Percentiles rank a stretch among this genome's conserved stretches.
Evolutionary conservation across 1,140 invertebrate genomes (phyloP).

Genomic region (Drosophila erecta): DNA sequence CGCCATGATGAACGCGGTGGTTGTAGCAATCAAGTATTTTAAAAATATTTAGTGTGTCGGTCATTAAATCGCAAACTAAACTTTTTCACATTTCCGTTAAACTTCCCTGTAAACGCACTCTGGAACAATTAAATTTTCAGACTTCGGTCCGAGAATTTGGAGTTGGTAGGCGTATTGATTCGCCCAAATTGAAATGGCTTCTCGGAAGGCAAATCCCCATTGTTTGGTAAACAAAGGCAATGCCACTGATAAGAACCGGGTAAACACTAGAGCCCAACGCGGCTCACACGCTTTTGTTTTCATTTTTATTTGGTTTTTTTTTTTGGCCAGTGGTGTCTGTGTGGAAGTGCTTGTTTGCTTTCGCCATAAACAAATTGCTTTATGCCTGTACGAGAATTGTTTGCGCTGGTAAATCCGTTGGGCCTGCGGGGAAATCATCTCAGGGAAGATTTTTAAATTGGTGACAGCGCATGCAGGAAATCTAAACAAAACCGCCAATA

Average conservation of each 20-base stretch:
- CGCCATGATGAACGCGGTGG: too few species aligned
- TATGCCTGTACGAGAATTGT: slow-evolving; percentile 23
- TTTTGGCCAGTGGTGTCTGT: slow-evolving; percentile 5
- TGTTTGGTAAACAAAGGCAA: slow-evolving; percentile 36
- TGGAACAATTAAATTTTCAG: neutral
- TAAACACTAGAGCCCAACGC: slow-evolving; percentile 18
- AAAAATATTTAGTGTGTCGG: neutral
- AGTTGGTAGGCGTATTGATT: slow-evolving; percentile 9
- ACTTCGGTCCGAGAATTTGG: neutral
- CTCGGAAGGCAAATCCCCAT: slow-evolving; percentile 32
- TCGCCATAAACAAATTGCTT: slow-evolving; percentile 45
- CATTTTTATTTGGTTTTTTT: slow-evolving; percentile 23
- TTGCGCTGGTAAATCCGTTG: slow-evolving; percentile 1
- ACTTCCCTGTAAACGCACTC: neutral
- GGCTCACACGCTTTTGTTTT: slow-evolving; percentile 26
- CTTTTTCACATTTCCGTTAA: neutral
- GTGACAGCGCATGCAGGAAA: neutral
- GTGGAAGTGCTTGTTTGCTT: slow-evolving; percentile 40
- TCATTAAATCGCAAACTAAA: neutral
- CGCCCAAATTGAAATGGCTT: slow-evolving; percentile 20
- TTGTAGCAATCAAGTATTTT: neutral
- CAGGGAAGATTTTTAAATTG: neutral
- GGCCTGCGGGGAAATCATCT: neutral
- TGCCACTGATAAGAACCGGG: slow-evolving; percentile 37
- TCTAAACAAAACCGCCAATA: neutral